A percentile compares a stretch with the other conserved stretches of the same genome.
phyloP scores from a whole-genome alignment of 1,140 invertebrate species.

The Calliopsis andreniformis region DNA sequence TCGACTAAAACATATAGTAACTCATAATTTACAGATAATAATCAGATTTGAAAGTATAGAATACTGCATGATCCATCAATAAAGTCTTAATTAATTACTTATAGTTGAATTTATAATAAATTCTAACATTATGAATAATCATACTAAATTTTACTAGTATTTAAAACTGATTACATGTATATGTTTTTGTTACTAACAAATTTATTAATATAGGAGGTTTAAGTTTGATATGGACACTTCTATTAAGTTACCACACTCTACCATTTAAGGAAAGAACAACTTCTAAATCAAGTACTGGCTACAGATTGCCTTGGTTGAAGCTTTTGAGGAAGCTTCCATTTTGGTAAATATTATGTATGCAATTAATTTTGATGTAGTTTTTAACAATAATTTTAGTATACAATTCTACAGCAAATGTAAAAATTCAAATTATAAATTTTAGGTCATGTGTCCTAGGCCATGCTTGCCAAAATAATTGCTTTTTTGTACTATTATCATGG shows the following conservation, averaged over 20 bases:
- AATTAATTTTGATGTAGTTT: conserved; percentile 27
- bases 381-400: conserved; percentile 12
- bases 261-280: conserved; percentile 69
- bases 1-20: neutral
- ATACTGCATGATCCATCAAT: too few relatives aligned
- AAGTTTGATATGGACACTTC: conserved; percentile 82
- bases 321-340: conserved; percentile 84
- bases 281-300: conserved; percentile 64
- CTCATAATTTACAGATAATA: too few relatives aligned
- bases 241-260: conserved; percentile 80
- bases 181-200: conserved; percentile 23
- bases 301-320: conserved; percentile 82
- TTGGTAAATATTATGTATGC: conserved; percentile 76
- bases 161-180: neutral
- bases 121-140: neutral
- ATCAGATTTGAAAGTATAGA: too few relatives aligned
- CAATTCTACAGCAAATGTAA: conserved; percentile 5
- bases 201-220: conserved; percentile 78
- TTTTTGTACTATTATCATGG: conserved; percentile 89
- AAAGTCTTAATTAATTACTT: too few relatives aligned
- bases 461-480: conserved; percentile 89
- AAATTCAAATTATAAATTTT: conserved; percentile 65
- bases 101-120: neutral
- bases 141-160: neutral
- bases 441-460: conserved; percentile 88